A percentile compares a stretch with the other conserved stretches of the same genome.
Conservation (phyloP, 2,888 invertebrate genomes). For the Dynastes maya region DNA sequence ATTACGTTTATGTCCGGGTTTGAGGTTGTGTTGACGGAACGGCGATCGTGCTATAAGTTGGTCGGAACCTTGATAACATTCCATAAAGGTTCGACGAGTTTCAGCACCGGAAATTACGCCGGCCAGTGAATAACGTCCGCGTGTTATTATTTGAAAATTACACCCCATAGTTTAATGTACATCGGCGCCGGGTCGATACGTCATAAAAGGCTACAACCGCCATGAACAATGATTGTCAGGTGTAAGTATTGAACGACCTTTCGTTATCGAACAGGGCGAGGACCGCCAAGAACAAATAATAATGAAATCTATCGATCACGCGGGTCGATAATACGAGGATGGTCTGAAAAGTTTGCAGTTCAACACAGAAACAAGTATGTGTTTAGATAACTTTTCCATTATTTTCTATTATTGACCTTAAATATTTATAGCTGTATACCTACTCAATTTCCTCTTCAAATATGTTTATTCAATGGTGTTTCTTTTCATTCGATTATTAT, state of each 20-base stretch:
- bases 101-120: constrained; percentile 38
- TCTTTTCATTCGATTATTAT: no score
- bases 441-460: no score
- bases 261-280: background rate
- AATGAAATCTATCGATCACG: constrained; percentile 8
- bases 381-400: no score
- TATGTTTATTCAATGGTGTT: no score
- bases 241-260: background rate
- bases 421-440: no score
- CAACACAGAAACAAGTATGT: no score
- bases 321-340: no score
- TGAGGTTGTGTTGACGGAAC: background rate
- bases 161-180: constrained; percentile 36
- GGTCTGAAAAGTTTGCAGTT: no score
- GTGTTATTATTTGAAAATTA: constrained; percentile 45
- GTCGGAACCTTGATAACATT: constrained; percentile 26
- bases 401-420: no score
- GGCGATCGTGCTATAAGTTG: background rate
- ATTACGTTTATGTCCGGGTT: background rate
- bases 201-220: constrained; percentile 14
- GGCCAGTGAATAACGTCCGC: constrained; percentile 24
- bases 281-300: constrained; percentile 23
- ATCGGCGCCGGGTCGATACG: constrained; percentile 7
- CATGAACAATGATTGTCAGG: constrained; percentile 21
- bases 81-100: constrained; percentile 38